Conservation (phyloP, 2,113 vertebrate species). For the Erythrolamprus reginae region DNA sequence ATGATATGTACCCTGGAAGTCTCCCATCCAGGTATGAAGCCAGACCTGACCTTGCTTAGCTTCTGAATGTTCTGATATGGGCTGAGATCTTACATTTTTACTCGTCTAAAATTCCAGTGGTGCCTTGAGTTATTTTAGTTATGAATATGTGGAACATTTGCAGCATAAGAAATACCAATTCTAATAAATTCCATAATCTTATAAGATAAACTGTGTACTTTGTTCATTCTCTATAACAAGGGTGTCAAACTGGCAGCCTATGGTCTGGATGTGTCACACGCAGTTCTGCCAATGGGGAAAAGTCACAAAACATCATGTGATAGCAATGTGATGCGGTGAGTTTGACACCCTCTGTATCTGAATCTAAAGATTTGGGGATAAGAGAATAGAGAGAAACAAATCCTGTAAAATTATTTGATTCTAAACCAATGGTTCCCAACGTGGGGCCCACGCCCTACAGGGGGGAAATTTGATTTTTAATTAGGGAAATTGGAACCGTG, state of each 20-base stretch:
- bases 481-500: too few species aligned
- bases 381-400: background rate
- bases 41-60: background rate
- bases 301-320: too few species aligned
- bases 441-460: too few species aligned
- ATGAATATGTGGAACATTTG: background rate
- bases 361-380: background rate
- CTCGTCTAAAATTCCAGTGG: background rate
- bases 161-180: background rate
- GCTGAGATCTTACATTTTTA: background rate
- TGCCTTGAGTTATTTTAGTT: background rate
- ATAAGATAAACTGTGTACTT: background rate
- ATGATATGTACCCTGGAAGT: background rate
- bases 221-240: too few species aligned
- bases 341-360: background rate
- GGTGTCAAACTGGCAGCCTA: too few species aligned
- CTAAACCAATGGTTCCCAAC: too few species aligned
- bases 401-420: background rate
- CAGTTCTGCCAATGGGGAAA: too few species aligned
- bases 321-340: fast-evolving
- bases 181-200: background rate
- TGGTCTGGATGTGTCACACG: too few species aligned
- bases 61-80: background rate
- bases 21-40: background rate
- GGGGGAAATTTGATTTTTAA: too few species aligned